A percentile compares a stretch with the other conserved stretches of the same genome.
Evolutionary conservation across 92 coral and sea anemone genomes (phyloP).

Genomic region (Porites evermanni): DNA sequence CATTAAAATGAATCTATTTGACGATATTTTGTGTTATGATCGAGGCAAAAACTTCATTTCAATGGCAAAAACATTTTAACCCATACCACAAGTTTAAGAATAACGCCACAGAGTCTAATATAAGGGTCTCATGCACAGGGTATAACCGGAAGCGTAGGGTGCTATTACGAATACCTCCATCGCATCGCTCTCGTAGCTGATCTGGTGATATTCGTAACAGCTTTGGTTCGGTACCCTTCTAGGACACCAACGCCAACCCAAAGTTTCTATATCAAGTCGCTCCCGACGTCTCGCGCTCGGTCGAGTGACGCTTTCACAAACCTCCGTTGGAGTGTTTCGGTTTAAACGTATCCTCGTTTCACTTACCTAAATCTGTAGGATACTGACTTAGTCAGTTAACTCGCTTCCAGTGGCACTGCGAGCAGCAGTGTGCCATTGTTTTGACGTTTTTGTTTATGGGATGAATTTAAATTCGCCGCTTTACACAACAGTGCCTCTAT

Average conservation of each 20-base stretch:
- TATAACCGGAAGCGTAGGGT: conserved; percentile 50
- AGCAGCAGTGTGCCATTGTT: conserved; percentile 79
- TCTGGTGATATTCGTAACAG: conserved; percentile 61
- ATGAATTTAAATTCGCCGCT: background rate
- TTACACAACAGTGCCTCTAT: conserved; percentile 35
- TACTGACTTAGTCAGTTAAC: conserved; percentile 47
- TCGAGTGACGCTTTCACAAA: conserved; percentile 40
- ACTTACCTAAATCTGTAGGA: conserved; percentile 41
- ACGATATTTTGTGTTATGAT: too few species aligned
- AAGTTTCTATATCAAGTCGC: conserved; percentile 39
- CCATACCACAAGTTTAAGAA: conserved; percentile 15
- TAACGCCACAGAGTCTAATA: background rate
- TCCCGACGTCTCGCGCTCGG: conserved; percentile 63
- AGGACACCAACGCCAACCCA: conserved; percentile 55
- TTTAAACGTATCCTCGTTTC: conserved; percentile 61
- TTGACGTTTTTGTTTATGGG: conserved; percentile 42
- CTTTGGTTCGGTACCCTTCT: conserved; percentile 59
- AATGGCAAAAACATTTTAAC: background rate
- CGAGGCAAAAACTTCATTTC: background rate
- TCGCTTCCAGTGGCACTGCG: conserved; percentile 88
- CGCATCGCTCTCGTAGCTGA: conserved; percentile 52
- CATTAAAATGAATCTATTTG: background rate
- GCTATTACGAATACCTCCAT: conserved; percentile 56
- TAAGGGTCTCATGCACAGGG: background rate
- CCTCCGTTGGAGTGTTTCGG: conserved; percentile 58